Conservation (phyloP, 2,113 vertebrate species). For the Ictalurus furcatus region DNA sequence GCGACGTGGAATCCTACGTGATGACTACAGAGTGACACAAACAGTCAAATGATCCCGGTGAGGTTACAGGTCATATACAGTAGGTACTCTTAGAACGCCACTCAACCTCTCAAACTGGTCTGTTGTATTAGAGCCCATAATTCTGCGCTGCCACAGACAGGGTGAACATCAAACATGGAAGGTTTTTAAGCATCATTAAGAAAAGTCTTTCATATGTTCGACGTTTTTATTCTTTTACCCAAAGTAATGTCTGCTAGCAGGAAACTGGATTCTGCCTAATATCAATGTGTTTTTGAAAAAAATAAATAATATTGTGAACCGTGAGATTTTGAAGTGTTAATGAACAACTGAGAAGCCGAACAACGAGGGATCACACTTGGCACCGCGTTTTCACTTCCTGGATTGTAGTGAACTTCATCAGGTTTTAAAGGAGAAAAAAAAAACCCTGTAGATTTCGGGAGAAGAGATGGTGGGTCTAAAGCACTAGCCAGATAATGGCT, state of each 20-base stretch:
- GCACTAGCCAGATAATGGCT: conserved; percentile 22
- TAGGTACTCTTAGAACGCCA: not conserved
- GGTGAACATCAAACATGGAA: not conserved
- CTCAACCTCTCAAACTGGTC: not conserved
- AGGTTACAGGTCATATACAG: not conserved
- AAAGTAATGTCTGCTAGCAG: not conserved
- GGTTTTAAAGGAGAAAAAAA: not conserved
- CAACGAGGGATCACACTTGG: no score
- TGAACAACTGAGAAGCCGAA: not conserved
- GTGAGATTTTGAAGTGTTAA: not conserved
- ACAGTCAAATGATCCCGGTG: not conserved
- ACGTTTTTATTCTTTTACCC: not conserved
- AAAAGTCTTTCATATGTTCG: not conserved
- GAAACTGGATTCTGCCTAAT: not conserved
- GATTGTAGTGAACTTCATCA: conserved; percentile 50
- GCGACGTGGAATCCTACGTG: not conserved
- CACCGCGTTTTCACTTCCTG: not conserved
- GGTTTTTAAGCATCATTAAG: not conserved
- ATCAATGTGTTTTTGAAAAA: not conserved
- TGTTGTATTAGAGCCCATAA: not conserved
- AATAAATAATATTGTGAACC: not conserved
- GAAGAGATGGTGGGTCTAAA: not conserved
- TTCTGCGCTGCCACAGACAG: not conserved
- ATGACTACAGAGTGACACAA: not conserved
- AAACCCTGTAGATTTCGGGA: not conserved